phyloP scores from a whole-genome alignment of 2,797 vertebrate species.

The Ptychobarbus kaznakovi region DNA sequence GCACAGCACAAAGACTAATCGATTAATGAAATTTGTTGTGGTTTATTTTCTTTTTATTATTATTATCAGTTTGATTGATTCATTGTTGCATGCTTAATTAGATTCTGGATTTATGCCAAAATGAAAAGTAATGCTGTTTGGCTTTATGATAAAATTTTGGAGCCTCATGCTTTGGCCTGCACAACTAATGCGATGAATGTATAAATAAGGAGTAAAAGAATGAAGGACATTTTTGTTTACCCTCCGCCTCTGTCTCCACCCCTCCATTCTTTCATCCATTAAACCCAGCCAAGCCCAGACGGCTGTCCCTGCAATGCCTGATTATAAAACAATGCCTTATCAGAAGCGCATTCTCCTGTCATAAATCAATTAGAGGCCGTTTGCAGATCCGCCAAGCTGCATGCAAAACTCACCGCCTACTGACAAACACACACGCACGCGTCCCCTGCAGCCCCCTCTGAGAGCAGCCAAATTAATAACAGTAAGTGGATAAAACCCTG shows the following conservation, averaged over 20 bases:
- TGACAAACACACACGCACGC: constrained; percentile 71
- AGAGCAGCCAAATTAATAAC: constrained; percentile 85
- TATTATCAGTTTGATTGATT: neutral
- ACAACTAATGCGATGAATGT: constrained; percentile 63
- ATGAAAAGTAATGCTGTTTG: constrained; percentile 22
- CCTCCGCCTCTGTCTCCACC: constrained; percentile 36
- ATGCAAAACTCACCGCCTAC: constrained; percentile 55
- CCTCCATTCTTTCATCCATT: constrained; percentile 67
- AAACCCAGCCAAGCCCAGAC: constrained; percentile 79
- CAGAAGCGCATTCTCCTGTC: constrained; percentile 74
- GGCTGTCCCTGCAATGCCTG: constrained; percentile 74
- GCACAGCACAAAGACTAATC: neutral
- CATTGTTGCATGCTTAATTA: neutral
- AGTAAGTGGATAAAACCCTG: constrained; percentile 82
- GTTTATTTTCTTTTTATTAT: neutral
- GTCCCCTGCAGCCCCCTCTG: constrained; percentile 73
- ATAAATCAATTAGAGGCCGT: constrained; percentile 85
- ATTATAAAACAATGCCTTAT: constrained; percentile 83
- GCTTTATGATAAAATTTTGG: constrained; percentile 2
- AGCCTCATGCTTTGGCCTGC: neutral
- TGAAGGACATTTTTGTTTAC: constrained; percentile 57
- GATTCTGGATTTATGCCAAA: neutral
- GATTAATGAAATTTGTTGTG: neutral
- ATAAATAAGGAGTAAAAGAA: constrained; percentile 72
- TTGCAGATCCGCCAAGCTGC: constrained; percentile 75